A percentile compares a stretch with the other conserved stretches of the same genome.
Evolutionary conservation across 2,888 invertebrate genomes (phyloP).

Genomic region (Punctoribates punctum): DNA sequence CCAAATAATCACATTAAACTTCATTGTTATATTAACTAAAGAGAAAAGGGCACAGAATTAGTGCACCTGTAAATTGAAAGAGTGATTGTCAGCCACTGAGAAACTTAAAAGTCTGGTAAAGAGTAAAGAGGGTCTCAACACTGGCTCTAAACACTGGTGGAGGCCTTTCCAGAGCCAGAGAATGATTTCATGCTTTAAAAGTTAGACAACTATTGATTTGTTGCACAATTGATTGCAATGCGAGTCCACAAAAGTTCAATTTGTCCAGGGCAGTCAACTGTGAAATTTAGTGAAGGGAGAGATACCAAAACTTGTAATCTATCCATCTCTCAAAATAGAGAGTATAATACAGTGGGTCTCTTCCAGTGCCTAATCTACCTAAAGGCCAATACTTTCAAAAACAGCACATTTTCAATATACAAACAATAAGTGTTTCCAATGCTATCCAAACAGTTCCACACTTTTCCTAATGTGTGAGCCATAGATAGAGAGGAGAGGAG

Average conservation of each 20-base stretch:
- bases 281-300: constrained; percentile 28
- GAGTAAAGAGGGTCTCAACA: neutral
- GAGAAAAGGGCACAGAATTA: neutral
- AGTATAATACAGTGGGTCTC: neutral
- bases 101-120: neutral
- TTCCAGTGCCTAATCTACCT: constrained; percentile 12
- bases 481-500: neutral
- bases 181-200: constrained; percentile 33
- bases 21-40: constrained; percentile 1
- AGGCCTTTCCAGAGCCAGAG: neutral
- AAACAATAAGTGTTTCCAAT: constrained; percentile 29
- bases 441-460: neutral
- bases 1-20: constrained; percentile 32
- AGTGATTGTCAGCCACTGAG: neutral
- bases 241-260: constrained; percentile 36
- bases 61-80: constrained; percentile 37
- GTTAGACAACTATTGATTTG: constrained; percentile 39
- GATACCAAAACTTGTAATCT: constrained; percentile 31
- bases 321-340: constrained; percentile 18
- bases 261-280: constrained; percentile 33
- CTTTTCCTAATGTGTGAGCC: neutral
- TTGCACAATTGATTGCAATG: constrained; percentile 36
- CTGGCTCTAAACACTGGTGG: neutral
- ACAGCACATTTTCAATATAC: constrained; percentile 8
- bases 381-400: constrained; percentile 29